A percentile compares a stretch with the other conserved stretches of the same genome.
Conservation (phyloP, 2,113 vertebrate species). For the Balaenoptera acutorostrata region DNA sequence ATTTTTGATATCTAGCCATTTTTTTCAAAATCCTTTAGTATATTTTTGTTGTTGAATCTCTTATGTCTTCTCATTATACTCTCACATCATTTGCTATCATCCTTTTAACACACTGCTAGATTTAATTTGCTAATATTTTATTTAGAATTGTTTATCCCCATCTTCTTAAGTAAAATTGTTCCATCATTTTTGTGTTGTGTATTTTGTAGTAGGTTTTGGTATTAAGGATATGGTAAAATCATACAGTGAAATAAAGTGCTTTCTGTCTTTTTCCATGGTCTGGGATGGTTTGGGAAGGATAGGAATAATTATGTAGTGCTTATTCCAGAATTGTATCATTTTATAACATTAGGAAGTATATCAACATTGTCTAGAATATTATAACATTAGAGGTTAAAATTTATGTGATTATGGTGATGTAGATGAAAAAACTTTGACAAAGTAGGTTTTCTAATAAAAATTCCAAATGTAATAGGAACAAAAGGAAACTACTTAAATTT, state of each 20-base stretch:
- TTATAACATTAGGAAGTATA: neutral
- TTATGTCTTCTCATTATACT: neutral
- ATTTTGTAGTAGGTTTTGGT: neutral
- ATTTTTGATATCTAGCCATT: neutral
- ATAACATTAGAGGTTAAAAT: conserved; percentile 4
- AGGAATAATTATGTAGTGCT: neutral
- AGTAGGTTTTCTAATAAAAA: conserved; percentile 26
- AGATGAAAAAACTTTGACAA: neutral
- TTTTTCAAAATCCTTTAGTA: neutral
- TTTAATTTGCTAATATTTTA: conserved; percentile 10
- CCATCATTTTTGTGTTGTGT: neutral
- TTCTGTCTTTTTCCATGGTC: neutral
- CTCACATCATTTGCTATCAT: neutral
- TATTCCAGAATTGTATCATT: neutral
- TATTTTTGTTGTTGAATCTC: neutral
- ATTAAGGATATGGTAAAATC: neutral
- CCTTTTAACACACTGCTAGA: neutral
- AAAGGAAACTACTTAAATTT: neutral
- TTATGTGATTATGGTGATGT: neutral
- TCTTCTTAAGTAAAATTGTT: neutral
- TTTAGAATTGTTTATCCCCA: neutral
- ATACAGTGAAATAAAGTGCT: neutral
- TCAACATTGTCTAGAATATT: neutral
- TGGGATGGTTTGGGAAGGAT: neutral
- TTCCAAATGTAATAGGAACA: neutral